Evolutionary conservation across 2,797 vertebrate genomes (phyloP), one percentile per base, ranked within the genome.

Genomic region (Phalanger gymnotis): DNA sequence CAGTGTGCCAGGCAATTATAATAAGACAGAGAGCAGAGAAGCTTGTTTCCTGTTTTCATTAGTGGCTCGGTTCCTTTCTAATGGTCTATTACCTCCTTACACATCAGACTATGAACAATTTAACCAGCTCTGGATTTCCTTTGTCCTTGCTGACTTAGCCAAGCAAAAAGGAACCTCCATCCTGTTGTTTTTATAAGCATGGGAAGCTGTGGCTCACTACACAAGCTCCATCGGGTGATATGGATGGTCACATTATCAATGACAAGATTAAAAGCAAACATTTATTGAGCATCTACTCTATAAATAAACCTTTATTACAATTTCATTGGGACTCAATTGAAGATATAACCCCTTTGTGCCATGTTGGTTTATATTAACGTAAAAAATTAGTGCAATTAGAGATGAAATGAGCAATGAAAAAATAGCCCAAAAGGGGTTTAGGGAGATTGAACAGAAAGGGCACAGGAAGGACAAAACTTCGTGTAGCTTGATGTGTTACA

Each of bases 11-110:
- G 30, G 40, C 51, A 25, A 22, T 7, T 89, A 34, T 30, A 55
- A 34, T 27, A 55, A 28, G 10, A 6, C 54, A 56, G 5, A 5
- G 31, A 28, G 2, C 10, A 40, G 56, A 27, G 13, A 53, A 19
- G 66, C 51, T 91, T 90, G 53, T 51, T 96, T 73, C 30, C 90
- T 16, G 0, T 87, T 97, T 96, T 91, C 91, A 93, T 91, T 53
- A 47, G 9, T 51, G 7, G 47, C 56, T 25, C 58, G 93, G 58
- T 89, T 25, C 92, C 91, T 90, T 97, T 95, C 90, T 53, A 94
- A 51, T 0, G 0, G 90, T 93, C 92, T 92, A 25, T 0, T 1
- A 13, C n/a, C 0, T 4, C 54, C 90, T 0, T 93, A 0, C 31
- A 94, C 0, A 0, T 6, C 73, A 51, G 40, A 51, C 73, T 87